These are phyloP conservation scores for Nymphalis polychloros DNA, from an alignment of 2,888 invertebrate species.

Conservation along the genomic window DNA sequence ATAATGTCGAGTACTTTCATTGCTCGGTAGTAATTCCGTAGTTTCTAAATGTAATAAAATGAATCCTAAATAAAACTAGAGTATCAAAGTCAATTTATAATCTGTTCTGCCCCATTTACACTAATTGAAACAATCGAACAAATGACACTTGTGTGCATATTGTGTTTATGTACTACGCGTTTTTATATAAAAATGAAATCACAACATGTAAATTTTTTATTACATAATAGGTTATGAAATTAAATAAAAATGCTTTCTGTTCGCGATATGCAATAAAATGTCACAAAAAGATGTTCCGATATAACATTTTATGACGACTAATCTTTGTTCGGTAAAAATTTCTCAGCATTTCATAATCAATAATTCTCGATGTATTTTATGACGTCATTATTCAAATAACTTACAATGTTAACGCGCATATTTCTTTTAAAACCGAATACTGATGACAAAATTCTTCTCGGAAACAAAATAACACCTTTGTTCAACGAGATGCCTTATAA, in stretches of 20 bases:
- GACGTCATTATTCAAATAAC: slow-evolving; percentile 46
- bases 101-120: no score
- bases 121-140: no score
- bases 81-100: no score
- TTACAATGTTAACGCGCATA: slow-evolving; percentile 56
- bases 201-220: no score
- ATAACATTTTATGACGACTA: slow-evolving; percentile 25
- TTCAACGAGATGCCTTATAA: slow-evolving; percentile 49
- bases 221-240: background rate
- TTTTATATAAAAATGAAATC: no score
- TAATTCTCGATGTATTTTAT: slow-evolving; percentile 38
- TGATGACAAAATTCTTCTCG: slow-evolving; percentile 69
- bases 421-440: slow-evolving; percentile 54
- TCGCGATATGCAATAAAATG: background rate
- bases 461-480: slow-evolving; percentile 67
- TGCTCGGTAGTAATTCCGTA: no score
- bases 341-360: slow-evolving; percentile 33
- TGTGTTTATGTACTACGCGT: no score
- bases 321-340: slow-evolving; percentile 32
- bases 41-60: no score
- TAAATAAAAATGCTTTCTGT: background rate
- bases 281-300: background rate
- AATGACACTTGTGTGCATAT: no score
- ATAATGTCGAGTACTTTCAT: no score
- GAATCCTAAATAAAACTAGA: no score